Evolutionary conservation across 2,113 vertebrate genomes (phyloP).

Genomic region (Cyprinodon brontotheroides): DNA sequence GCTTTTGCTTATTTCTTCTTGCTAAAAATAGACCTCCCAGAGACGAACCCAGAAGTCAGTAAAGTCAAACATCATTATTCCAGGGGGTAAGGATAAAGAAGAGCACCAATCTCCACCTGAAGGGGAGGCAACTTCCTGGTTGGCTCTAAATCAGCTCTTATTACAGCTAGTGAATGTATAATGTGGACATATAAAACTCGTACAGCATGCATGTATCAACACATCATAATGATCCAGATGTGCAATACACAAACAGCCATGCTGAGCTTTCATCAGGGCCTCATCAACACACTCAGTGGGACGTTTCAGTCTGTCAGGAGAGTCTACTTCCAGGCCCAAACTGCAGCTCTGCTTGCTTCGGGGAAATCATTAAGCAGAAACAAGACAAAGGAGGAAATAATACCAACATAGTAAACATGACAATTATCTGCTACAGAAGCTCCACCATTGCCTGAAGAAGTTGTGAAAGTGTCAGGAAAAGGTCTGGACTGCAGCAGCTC

Average conservation of each 20-base stretch:
- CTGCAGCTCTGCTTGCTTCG: not conserved
- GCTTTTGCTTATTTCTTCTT: conserved; percentile 38
- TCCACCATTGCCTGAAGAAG: conserved; percentile 7
- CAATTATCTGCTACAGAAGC: conserved; percentile 1
- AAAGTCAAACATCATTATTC: conserved; percentile 62
- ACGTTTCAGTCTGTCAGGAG: conserved; percentile 4
- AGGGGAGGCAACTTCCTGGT: conserved; percentile 50
- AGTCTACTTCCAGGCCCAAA: not conserved
- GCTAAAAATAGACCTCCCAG: conserved; percentile 43
- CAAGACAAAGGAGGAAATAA: not conserved
- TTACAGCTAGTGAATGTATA: conserved; percentile 21
- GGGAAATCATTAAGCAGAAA: conserved; percentile 2
- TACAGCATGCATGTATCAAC: conserved; percentile 3
- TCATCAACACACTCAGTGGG: conserved; percentile 24
- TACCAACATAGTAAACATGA: not conserved
- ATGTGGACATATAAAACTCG: not conserved
- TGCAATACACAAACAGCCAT: not conserved
- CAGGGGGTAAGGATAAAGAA: conserved; percentile 54
- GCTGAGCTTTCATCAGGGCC: conserved; percentile 32
- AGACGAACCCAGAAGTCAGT: conserved; percentile 52
- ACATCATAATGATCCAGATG: conserved; percentile 27
- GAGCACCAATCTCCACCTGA: conserved; percentile 52
- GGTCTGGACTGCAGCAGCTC: conserved; percentile 12
- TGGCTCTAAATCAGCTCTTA: conserved; percentile 50
- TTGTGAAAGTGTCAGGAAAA: conserved; percentile 10